Base-by-base conservation (phyloP, 2,113 vertebrate species). In the Riparia riparia region DNA sequence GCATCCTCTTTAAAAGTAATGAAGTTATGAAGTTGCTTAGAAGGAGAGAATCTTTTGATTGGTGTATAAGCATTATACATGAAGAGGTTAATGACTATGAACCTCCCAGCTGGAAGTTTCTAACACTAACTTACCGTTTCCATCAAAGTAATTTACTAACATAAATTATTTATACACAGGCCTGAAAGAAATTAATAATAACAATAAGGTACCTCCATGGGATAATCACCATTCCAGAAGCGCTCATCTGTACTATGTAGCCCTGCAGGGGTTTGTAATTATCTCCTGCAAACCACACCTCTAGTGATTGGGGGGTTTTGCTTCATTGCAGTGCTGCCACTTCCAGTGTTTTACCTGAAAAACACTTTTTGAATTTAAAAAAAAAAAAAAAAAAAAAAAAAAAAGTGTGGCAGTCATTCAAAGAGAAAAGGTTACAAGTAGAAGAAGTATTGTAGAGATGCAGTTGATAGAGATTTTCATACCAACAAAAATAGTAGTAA, bases 81-180 rank as follows among this genome's bases (percentile, higher is more conserved):
- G 93, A 94, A 91, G 68, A 97, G 92, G 97, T 97, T 98, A 98
- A 98, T 96, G 91, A 96, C 92, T 93, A 7, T 93, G 93, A 97
- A 96, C 97, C 72, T 97, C 97, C 86, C 97, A 96, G 96, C 32
- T 95, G 95, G 98, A 98, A 94, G 72, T 97, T 96, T 97, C 97
- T 96, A 96, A 97, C 86, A 86, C 86, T 97, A 97, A 96, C 93
- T 94, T 97, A 82, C 65, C 94, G 86, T 95, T 98, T 97, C 96
- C 66, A 95, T 97, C 97, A 97, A 97, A 97, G 97, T 95, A 96
- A 98, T 97, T 98, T 97, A 88, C 93, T 97, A 93, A 97, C 93
- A 98, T 98, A 97, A 98, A 98, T 98, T 97, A 97, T 97, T 95
- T 96, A 98, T 97, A 94, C 85, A 92, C 79, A 73, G 78, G 82